Evolutionary conservation across 2,888 invertebrate species (phyloP).

Genomic region (Tetranychus truncatus): DNA sequence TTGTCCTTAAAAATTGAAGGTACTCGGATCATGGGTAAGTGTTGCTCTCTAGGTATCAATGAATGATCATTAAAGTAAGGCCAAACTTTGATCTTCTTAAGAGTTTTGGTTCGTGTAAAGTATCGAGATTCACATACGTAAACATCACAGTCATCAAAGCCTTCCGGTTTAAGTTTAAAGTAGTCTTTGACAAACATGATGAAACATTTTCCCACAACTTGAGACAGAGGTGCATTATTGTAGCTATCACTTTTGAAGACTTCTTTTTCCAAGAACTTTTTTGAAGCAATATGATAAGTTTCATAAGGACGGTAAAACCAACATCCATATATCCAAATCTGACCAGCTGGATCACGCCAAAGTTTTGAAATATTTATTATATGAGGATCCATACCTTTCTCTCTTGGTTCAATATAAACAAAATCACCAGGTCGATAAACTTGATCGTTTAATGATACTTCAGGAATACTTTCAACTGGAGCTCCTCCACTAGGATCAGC

Average conservation of each 20-base stretch:
- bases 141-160: conserved; percentile 73
- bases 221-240: conserved; percentile 60
- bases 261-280: conserved; percentile 88
- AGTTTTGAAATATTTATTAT: conserved; percentile 73
- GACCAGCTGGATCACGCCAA: conserved; percentile 62
- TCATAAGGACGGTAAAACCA: conserved; percentile 80
- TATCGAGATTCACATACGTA: conserved; percentile 94
- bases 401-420: conserved; percentile 50
- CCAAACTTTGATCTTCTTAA: conserved; percentile 60
- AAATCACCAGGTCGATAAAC: conserved; percentile 68
- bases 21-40: conserved; percentile 63
- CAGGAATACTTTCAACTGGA: conserved; percentile 12
- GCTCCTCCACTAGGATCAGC: background rate
- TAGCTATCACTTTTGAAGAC: conserved; percentile 85
- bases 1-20: conserved; percentile 75
- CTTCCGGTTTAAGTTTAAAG: conserved; percentile 68
- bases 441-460: conserved; percentile 53
- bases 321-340: conserved; percentile 75
- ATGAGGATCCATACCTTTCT: conserved; percentile 45
- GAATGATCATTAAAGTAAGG: conserved; percentile 38
- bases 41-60: conserved; percentile 48
- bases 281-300: conserved; percentile 81
- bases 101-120: conserved; percentile 59
- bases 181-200: conserved; percentile 89
- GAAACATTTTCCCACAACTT: conserved; percentile 69